Conservation (phyloP, 2,113 vertebrate genomes). For the Amblyornis subalaris region DNA sequence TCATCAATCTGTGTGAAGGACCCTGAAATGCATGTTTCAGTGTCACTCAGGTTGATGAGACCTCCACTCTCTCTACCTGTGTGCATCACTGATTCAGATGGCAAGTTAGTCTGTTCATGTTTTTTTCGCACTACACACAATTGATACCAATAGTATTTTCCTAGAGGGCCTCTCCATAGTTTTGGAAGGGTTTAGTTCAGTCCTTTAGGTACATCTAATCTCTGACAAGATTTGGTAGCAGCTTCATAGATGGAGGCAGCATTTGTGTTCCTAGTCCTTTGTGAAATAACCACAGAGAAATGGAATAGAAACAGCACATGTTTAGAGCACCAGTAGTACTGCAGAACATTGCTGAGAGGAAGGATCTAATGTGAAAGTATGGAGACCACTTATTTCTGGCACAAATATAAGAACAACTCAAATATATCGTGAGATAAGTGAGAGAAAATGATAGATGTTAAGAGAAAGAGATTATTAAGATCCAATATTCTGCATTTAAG, state of each 20-base stretch:
- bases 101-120: rapidly evolving
- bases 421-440: background rate
- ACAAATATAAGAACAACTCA: background rate
- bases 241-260: background rate
- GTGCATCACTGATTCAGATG: background rate
- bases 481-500: background rate
- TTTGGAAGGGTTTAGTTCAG: background rate
- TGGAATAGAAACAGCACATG: background rate
- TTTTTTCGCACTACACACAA: background rate
- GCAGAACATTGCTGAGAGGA: rapidly evolving
- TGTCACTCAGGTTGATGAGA: background rate
- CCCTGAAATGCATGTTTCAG: background rate
- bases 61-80: background rate
- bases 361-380: background rate
- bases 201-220: background rate
- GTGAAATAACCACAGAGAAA: background rate
- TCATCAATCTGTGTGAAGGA: rapidly evolving
- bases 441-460: background rate
- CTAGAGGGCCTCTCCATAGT: background rate
- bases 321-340: background rate
- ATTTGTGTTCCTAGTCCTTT: background rate
- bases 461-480: background rate
- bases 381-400: background rate
- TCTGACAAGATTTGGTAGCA: background rate
- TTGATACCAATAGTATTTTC: background rate